phyloP scores from a whole-genome alignment of 2,888 invertebrate genomes.

The Celastrina argiolus region DNA sequence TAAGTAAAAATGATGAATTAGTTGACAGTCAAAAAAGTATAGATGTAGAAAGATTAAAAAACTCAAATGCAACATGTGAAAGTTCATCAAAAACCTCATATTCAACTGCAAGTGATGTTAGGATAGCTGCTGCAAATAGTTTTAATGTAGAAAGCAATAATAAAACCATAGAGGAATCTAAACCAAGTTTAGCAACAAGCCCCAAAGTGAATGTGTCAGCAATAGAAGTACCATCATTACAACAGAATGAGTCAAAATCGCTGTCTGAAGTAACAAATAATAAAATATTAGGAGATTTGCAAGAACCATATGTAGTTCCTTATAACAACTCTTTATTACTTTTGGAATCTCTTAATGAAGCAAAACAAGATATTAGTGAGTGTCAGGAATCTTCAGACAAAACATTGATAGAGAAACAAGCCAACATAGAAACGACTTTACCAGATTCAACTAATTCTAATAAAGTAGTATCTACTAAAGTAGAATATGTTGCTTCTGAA shows the following conservation, averaged over 20 bases:
- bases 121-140: background rate
- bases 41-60: constrained; percentile 29
- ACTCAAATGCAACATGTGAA: constrained; percentile 40
- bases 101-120: constrained; percentile 52
- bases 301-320: background rate
- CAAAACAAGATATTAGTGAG: background rate
- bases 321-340: background rate
- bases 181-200: background rate
- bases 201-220: background rate
- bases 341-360: background rate
- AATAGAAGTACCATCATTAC: background rate
- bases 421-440: background rate
- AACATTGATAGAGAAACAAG: background rate
- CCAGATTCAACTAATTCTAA: background rate
- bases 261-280: background rate
- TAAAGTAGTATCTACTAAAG: background rate
- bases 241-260: background rate
- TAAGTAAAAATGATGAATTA: constrained; percentile 28
- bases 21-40: constrained; percentile 26
- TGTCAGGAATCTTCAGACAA: background rate
- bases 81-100: constrained; percentile 62
- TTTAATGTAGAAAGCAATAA: constrained; percentile 1
- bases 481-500: background rate
- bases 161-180: background rate
- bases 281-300: background rate